A percentile compares a stretch with the other conserved stretches of the same genome.
These are phyloP conservation scores for Drosophila nasuta DNA, from an alignment of 1,140 invertebrate genomes.

Conservation along the genomic window DNA sequence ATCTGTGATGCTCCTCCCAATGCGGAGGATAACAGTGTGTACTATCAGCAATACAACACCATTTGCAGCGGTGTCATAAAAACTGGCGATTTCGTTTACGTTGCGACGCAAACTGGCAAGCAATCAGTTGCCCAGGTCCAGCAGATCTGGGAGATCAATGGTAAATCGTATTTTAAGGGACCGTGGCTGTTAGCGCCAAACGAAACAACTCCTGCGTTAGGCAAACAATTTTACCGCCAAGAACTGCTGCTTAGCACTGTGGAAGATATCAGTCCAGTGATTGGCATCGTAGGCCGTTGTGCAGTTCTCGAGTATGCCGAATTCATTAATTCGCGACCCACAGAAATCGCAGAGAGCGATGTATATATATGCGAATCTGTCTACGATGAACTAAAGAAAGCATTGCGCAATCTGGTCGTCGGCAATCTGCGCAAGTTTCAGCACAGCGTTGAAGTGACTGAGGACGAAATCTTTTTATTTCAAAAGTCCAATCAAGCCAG, in stretches of 20 bases:
- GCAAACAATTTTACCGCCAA: constrained; percentile 93
- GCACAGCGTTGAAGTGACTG: constrained; percentile 92
- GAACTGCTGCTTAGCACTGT: constrained; percentile 97
- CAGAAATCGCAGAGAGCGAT: constrained; percentile 96
- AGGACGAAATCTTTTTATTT: constrained; percentile 98
- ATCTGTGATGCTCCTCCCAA: constrained; percentile 86
- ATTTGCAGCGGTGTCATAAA: constrained; percentile 92
- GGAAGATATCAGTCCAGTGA: constrained; percentile 95
- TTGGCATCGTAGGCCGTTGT: constrained; percentile 96
- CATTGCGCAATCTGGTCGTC: constrained; percentile 90
- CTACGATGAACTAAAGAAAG: constrained; percentile 95
- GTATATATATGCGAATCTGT: constrained; percentile 97
- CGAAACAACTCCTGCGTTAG: constrained; percentile 90
- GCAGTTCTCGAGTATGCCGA: constrained; percentile 95
- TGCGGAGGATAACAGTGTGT: constrained; percentile 91
- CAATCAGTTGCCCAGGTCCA: constrained; percentile 97
- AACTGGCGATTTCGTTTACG: constrained; percentile 97
- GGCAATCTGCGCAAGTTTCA: constrained; percentile 93
- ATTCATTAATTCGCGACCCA: constrained; percentile 96
- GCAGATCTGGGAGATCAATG: constrained; percentile 95
- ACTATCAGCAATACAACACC: constrained; percentile 97
- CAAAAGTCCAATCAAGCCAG: constrained; percentile 90
- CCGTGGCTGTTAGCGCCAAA: constrained; percentile 95
- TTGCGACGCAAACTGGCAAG: constrained; percentile 93
- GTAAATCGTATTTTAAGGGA: constrained; percentile 95